These are phyloP conservation scores for Spermophilus dauricus DNA, from an alignment of 2,113 vertebrate genomes.

Conservation along the genomic window DNA sequence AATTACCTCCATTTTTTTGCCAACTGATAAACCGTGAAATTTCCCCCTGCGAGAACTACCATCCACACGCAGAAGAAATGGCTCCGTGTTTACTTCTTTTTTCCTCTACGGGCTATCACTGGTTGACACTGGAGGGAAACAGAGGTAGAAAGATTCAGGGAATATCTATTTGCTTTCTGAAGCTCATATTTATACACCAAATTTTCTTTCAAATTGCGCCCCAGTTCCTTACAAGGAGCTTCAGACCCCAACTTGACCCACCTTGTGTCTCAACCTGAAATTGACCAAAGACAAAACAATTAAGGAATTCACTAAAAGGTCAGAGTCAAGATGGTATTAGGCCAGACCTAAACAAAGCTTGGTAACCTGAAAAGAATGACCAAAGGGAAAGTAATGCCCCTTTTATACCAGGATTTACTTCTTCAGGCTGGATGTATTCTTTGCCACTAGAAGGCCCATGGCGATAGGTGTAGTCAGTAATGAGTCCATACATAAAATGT, in stretches of 20 bases:
- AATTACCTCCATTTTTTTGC: conserved; percentile 90
- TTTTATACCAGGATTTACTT: not conserved
- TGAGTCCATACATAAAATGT: not conserved
- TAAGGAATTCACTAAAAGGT: not conserved
- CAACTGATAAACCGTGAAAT: conserved; percentile 61
- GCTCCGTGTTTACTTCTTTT: conserved; percentile 74
- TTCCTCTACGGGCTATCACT: conserved; percentile 80
- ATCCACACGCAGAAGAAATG: conserved; percentile 64
- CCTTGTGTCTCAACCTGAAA: not conserved
- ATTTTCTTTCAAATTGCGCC: not conserved
- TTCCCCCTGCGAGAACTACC: conserved; percentile 65
- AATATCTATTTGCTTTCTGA: not conserved
- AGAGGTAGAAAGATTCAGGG: conserved; percentile 26
- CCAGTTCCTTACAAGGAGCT: not conserved
- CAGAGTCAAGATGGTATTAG: not conserved
- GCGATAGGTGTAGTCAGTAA: not conserved
- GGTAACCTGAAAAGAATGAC: not conserved
- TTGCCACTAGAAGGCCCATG: not conserved
- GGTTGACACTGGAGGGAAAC: conserved; percentile 73
- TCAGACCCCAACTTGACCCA: not conserved
- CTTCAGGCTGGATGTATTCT: not conserved
- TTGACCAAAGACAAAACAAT: not conserved
- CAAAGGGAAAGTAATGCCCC: not conserved
- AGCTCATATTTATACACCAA: not conserved
- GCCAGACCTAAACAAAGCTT: not conserved